phyloP scores from a whole-genome alignment of 2,888 invertebrate species.

The Mythimna vitellina region DNA sequence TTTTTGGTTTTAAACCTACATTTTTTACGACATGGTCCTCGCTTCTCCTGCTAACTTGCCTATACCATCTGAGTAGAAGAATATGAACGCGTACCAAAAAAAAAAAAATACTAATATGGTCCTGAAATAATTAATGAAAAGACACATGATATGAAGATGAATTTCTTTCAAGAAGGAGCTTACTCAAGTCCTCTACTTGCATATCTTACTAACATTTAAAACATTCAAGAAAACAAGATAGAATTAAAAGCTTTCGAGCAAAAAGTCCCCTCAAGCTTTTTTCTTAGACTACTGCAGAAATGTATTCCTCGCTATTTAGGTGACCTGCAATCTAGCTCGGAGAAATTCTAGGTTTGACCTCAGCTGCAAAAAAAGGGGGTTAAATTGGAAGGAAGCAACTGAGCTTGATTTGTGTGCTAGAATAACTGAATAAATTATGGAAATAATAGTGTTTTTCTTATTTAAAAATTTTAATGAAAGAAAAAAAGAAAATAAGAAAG shows the following conservation, averaged over 20 bases:
- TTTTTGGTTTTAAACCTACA: too few relatives aligned
- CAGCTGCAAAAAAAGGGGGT: conserved; percentile 3
- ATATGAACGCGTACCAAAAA: too few relatives aligned
- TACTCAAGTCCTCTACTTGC: not conserved
- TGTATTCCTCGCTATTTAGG: conserved; percentile 7
- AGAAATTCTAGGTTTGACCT: conserved; percentile 9
- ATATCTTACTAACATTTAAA: not conserved
- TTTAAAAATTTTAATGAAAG: too few relatives aligned
- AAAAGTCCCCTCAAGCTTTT: not conserved
- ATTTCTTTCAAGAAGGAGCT: not conserved
- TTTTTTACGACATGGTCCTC: too few relatives aligned
- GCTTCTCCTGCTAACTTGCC: too few relatives aligned
- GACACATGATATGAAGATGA: not conserved
- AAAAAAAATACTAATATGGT: too few relatives aligned
- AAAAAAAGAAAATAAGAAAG: too few relatives aligned
- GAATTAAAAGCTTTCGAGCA: conserved; percentile 13
- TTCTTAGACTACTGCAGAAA: conserved; percentile 15
- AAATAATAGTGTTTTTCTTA: not conserved
- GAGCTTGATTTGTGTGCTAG: conserved; percentile 7
- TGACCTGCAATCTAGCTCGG: conserved; percentile 30
- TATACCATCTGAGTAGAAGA: too few relatives aligned
- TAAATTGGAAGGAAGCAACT: conserved; percentile 1
- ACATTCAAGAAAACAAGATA: conserved; percentile 8
- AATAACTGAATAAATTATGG: conserved; percentile 6
- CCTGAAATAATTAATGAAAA: too few relatives aligned